Base-by-base conservation (phyloP, 2,797 vertebrate species). In the Peromyscus aztecus region DNA sequence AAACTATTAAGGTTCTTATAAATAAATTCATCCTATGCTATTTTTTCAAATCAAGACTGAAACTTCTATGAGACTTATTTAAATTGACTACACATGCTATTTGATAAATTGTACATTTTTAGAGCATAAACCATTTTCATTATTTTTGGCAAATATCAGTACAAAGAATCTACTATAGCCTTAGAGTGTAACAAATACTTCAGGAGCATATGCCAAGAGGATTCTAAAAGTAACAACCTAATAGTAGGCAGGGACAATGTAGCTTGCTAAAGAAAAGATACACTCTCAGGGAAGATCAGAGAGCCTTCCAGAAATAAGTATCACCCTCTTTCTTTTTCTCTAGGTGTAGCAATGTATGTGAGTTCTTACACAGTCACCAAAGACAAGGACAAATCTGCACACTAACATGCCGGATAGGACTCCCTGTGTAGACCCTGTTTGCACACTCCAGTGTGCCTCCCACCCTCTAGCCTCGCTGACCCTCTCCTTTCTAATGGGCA, bases 1-100 rank as follows among this genome's bases (percentile, higher is more conserved):
- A 99, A 99, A 99, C 99, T 99, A 99, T 99, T 99, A 99, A 98
- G 98, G 98, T 98, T 98, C 98, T 98, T 98, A 99, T 98, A 99
- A 99, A 99, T 99, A 99, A 98, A 98, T 98, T 98, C 98, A 98
- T 98, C 97, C 98, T 98, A 97, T 98, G 96, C 95, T 98, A 96
- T 97, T 98, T 97, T 98, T 98, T 98, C 91, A 97, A 98, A 98
- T 98, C 97, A 94, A 97, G 94, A 98, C 98, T 98, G 96, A 98
- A 98, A 98, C 98, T 98, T 98, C 97, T 97, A 96, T 55, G 91
- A 98, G 97, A 98, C 97, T 98, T 99, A 98, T 98, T 98, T 98
- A 98, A 97, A 98, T 97, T 98, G 97, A 98, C 97, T 98, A 98
- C 87, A 55, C 97, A 98, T 98, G 97, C 96, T 98, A 97, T 98